Base-by-base conservation (phyloP, 2,888 invertebrate genomes). In the Meloe dianella region DNA sequence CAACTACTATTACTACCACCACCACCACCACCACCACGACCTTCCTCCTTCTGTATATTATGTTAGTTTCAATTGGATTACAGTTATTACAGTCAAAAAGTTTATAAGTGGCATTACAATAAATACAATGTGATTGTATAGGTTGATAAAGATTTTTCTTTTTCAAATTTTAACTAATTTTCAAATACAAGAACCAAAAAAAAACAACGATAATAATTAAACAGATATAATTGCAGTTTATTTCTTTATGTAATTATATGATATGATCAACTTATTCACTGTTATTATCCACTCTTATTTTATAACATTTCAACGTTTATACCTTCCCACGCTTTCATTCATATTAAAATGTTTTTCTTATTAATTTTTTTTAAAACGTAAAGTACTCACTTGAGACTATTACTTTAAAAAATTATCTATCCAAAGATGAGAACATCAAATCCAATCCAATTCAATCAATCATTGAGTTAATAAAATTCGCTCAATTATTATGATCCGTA, bases 321-420 rank as follows among this genome's bases (percentile, higher is more conserved):
- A 6, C 12, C 59, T 59, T 59, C 59, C 59, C 59, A 59, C 59
- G 59, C 59, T 32, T 59, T 35, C 30, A 58, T 20, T 58, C 58
- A n/a, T 58, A 58, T 20, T 29, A 41, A n/a, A 41, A 41, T n/a
- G 12, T 58, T 58, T 58, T 35, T 4, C 8, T 51, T 51, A 20
- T 17, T 20, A n/a, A 1, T 51, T 51, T 51, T 24, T 10, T 24
- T 22, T 24, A 0, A 9, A 7, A 47, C 17, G 9, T 20, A 47
- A 58, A 58, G 32, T 32, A 32, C n/a, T 38, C 59, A 59, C 59
- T 59, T 32, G 59, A 59, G 29, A 38, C 59, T 22, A 7, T 35
- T 22, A 7, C 4, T 58, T 58, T 27, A 24, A 22, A n/a, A 58
- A 24, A 30, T 12, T 32, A 58, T 32, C 29, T 29, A 29, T 30